phyloP scores from a whole-genome alignment of 2,888 invertebrate species.

The Vanessa cardui region DNA sequence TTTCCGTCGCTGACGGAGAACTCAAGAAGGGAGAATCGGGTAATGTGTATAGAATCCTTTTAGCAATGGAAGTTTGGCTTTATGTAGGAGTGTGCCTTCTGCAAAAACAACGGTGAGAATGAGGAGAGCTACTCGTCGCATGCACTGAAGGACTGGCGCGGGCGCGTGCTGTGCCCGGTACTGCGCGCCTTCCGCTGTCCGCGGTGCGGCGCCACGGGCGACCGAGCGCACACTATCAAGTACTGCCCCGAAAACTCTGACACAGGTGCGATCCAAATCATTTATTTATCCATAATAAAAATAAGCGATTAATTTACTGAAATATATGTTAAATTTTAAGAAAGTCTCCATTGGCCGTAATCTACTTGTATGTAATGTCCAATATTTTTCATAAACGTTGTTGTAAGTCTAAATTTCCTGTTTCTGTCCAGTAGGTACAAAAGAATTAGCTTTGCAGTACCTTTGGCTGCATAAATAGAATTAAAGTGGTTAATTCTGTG shows the following conservation, averaged over 20 bases:
- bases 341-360: too few relatives aligned
- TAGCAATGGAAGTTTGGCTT: neutral
- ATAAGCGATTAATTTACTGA: too few relatives aligned
- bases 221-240: slow-evolving; percentile 89
- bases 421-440: too few relatives aligned
- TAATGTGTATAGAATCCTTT: neutral
- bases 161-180: slow-evolving; percentile 87
- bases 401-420: too few relatives aligned
- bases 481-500: too few relatives aligned
- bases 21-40: too few relatives aligned
- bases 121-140: slow-evolving; percentile 85
- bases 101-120: slow-evolving; percentile 87
- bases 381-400: too few relatives aligned
- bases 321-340: too few relatives aligned
- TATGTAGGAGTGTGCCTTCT: slow-evolving; percentile 72
- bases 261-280: slow-evolving; percentile 38
- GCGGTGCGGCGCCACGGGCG: slow-evolving; percentile 87
- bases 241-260: slow-evolving; percentile 84
- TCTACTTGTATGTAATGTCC: too few relatives aligned
- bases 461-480: too few relatives aligned
- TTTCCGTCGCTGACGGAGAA: too few relatives aligned
- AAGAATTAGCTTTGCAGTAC: too few relatives aligned
- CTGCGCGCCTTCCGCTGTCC: slow-evolving; percentile 86
- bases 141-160: slow-evolving; percentile 84
- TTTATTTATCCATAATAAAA: neutral